These are phyloP conservation scores for Gracilinanus agilis DNA, from an alignment of 2,113 vertebrate genomes.

Conservation along the genomic window DNA sequence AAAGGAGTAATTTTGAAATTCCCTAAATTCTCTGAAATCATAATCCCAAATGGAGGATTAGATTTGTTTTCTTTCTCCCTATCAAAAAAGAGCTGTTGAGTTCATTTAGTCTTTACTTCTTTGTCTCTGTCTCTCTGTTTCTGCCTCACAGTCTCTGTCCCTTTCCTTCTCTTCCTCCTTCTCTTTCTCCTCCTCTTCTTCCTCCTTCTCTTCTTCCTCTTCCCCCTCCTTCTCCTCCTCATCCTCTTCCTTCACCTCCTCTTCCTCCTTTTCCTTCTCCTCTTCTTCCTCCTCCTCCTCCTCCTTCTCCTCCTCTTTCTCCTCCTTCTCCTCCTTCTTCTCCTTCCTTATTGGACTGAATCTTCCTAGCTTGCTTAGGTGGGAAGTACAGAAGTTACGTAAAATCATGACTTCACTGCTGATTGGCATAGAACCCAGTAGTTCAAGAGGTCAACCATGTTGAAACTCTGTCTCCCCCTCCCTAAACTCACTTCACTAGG, in stretches of 20 bases:
- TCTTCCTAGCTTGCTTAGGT: neutral
- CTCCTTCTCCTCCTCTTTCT: neutral
- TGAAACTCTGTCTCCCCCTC: neutral
- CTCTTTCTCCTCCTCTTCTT: no score
- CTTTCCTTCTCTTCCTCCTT: neutral
- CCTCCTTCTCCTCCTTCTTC: neutral
- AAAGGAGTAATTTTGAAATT: slow-evolving; percentile 1
- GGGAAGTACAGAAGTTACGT: neutral
- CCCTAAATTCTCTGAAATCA: neutral
- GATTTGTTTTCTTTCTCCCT: neutral
- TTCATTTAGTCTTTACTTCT: neutral
- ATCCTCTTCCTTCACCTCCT: neutral
- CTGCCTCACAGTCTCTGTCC: neutral
- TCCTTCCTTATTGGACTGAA: no score
- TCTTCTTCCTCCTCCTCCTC: neutral
- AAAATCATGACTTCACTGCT: neutral
- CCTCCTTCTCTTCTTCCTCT: neutral
- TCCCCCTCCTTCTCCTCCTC: no score
- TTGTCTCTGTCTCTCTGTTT: neutral
- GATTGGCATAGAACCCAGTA: neutral
- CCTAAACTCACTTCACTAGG: neutral
- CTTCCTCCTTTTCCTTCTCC: neutral
- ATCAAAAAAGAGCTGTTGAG: neutral
- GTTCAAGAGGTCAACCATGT: neutral
- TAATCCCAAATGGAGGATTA: neutral